These are phyloP conservation scores for Enteromius mattozi DNA, from an alignment of 2,797 vertebrate species.

Conservation along the genomic window DNA sequence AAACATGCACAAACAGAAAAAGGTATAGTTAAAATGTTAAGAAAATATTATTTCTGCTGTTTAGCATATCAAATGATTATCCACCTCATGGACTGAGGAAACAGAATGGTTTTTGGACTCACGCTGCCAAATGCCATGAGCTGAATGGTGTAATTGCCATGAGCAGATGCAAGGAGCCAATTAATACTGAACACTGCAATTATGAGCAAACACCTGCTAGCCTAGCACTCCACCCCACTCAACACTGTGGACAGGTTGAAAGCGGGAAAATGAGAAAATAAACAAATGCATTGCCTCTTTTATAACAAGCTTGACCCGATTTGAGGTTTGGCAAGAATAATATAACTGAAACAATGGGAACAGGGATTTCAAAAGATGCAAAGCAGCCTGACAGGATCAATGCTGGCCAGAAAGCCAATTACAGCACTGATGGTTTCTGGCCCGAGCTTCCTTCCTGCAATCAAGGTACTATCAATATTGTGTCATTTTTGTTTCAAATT, in stretches of 20 bases:
- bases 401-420: slow-evolving; percentile 15
- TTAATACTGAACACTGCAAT: slow-evolving; percentile 62
- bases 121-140: slow-evolving; percentile 43
- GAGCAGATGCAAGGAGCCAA: slow-evolving; percentile 61
- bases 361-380: slow-evolving; percentile 6
- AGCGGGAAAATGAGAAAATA: neutral
- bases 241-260: slow-evolving; percentile 22
- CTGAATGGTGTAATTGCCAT: slow-evolving; percentile 60
- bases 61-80: slow-evolving; percentile 43
- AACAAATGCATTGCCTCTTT: slow-evolving; percentile 20
- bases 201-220: slow-evolving; percentile 61
- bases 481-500: slow-evolving; percentile 8
- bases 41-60: slow-evolving; percentile 38
- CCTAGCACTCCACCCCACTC: slow-evolving; percentile 24
- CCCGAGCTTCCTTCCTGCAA: slow-evolving; percentile 25
- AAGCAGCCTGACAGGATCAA: neutral
- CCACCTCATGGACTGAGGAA: slow-evolving; percentile 38
- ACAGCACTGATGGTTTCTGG: slow-evolving; percentile 10
- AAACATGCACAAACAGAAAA: slow-evolving; percentile 1
- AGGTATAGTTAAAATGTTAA: neutral
- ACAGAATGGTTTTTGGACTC: slow-evolving; percentile 34
- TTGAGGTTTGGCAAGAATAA: slow-evolving; percentile 1
- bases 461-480: slow-evolving; percentile 13
- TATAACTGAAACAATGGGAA: slow-evolving; percentile 3
- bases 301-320: neutral